These are phyloP conservation scores for Ypsolopha scabrella DNA, from an alignment of 2,888 invertebrate genomes.

Conservation along the genomic window DNA sequence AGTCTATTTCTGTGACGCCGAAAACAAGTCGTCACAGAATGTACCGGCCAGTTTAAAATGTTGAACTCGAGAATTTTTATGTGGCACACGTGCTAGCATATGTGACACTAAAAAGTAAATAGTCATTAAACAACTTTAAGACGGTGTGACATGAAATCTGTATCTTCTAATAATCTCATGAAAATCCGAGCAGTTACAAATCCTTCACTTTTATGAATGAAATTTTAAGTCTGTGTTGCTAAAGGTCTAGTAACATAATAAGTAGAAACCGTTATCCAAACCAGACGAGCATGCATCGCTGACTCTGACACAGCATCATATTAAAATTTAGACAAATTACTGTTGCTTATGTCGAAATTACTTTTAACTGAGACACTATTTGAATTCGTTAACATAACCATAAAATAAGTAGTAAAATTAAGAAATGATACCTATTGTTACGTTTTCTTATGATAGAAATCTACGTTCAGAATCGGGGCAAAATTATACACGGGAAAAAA, in stretches of 20 bases:
- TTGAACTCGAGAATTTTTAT: not conserved
- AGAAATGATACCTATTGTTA: too few relatives aligned
- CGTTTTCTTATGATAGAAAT: too few relatives aligned
- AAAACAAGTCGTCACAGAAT: slow-evolving; percentile 60
- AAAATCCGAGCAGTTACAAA: too few relatives aligned
- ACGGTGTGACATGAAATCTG: not conserved
- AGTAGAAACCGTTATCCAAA: slow-evolving; percentile 17
- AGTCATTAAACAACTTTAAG: not conserved
- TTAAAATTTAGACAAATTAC: not conserved
- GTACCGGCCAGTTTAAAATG: slow-evolving; percentile 35
- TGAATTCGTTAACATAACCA: too few relatives aligned
- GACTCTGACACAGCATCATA: slow-evolving; percentile 16
- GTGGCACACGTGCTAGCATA: not conserved
- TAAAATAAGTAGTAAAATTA: too few relatives aligned
- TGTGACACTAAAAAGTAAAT: not conserved
- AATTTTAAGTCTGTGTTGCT: slow-evolving; percentile 2
- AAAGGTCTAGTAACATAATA: not conserved
- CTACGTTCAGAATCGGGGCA: too few relatives aligned
- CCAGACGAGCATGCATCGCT: slow-evolving; percentile 25
- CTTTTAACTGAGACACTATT: too few relatives aligned
- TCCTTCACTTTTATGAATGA: not conserved
- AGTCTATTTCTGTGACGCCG: slow-evolving; percentile 64
- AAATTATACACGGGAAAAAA: not conserved
- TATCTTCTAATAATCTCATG: not conserved
- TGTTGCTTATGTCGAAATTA: not conserved